phyloP scores from a whole-genome alignment of 1,140 invertebrate genomes.

The Drosophila kurseongensis region DNA sequence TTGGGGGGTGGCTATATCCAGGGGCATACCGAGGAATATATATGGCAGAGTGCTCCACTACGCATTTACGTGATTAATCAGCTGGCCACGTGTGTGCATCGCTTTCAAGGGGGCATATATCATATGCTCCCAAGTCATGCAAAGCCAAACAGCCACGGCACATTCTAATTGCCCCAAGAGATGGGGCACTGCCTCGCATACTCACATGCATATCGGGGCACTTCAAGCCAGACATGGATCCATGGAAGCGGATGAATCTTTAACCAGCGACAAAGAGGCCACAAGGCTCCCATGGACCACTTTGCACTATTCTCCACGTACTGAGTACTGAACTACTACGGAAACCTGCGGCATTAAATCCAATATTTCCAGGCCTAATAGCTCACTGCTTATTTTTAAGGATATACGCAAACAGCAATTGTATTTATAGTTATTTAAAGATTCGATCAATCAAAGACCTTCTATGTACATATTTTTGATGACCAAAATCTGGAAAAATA shows the following conservation, averaged over 20 bases:
- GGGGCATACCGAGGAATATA: constrained; percentile 1
- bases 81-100: constrained; percentile 72
- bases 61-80: constrained; percentile 82
- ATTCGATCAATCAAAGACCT: too few species aligned
- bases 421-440: too few species aligned
- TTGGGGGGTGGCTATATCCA: neutral
- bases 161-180: constrained; percentile 58
- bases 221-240: constrained; percentile 25
- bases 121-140: constrained; percentile 76
- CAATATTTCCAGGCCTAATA: too few species aligned
- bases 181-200: neutral
- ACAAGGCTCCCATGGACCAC: neutral
- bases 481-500: too few species aligned
- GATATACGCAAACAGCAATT: too few species aligned
- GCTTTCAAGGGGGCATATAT: constrained; percentile 18
- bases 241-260: constrained; percentile 31
- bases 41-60: constrained; percentile 51
- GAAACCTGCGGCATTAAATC: too few species aligned
- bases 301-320: too few species aligned
- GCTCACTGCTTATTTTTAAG: too few species aligned
- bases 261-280: constrained; percentile 25
- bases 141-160: constrained; percentile 56
- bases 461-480: too few species aligned
- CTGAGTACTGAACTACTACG: too few species aligned
- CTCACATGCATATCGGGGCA: constrained; percentile 1